Evolutionary conservation across 2,113 vertebrate species (phyloP).

Genomic region (Charina bottae): DNA sequence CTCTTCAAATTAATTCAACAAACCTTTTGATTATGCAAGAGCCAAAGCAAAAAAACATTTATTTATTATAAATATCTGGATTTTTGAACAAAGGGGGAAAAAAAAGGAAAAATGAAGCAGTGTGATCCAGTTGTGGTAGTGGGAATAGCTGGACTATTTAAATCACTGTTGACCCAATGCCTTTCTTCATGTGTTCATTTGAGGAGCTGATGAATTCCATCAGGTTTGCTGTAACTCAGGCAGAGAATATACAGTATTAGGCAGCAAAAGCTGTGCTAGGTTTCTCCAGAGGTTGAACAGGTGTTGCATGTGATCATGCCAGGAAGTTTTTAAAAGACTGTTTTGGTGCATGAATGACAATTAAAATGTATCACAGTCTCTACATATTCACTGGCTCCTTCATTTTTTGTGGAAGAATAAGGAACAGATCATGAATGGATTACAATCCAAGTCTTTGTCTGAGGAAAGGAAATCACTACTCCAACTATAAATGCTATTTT

Average conservation of each 20-base stretch:
- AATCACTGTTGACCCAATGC: background rate
- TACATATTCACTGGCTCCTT: background rate
- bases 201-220: background rate
- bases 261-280: background rate
- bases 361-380: conserved; percentile 61
- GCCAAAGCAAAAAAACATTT: conserved; percentile 76
- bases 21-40: conserved; percentile 82
- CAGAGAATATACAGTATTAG: background rate
- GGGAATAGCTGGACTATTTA: background rate
- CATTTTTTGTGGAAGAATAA: background rate
- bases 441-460: background rate
- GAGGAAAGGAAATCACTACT: background rate
- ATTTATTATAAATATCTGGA: conserved; percentile 74
- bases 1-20: conserved; percentile 67
- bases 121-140: background rate
- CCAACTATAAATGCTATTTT: background rate
- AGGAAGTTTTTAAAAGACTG: conserved; percentile 20
- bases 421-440: background rate
- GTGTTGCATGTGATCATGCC: background rate
- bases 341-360: conserved; percentile 52
- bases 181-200: background rate
- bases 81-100: conserved; percentile 46
- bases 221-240: background rate
- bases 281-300: background rate
- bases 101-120: background rate